Percentiles rank a stretch among this genome's conserved stretches.
Conservation (phyloP, 2,113 vertebrate genomes). For the Nycticebus coucang region DNA sequence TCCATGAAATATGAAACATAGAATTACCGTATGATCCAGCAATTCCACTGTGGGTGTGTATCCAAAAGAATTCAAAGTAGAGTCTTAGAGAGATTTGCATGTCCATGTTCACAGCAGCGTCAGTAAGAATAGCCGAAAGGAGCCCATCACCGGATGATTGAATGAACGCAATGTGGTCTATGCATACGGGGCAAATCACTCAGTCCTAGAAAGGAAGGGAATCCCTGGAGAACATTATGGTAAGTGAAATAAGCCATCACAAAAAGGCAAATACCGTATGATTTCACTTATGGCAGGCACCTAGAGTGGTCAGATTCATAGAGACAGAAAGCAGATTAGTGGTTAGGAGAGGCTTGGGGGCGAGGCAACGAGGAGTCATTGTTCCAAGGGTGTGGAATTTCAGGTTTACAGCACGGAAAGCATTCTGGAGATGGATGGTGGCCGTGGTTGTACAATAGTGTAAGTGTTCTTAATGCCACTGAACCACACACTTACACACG, state of each 20-base stretch:
- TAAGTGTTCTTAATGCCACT: not conserved
- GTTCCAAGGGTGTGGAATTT: not conserved
- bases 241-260: not conserved
- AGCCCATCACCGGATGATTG: not conserved
- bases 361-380: too few relatives aligned
- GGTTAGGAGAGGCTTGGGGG: not conserved
- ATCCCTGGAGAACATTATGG: not conserved
- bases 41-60: not conserved
- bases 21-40: not conserved
- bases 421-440: not conserved
- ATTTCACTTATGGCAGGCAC: not conserved
- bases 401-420: not conserved
- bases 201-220: not conserved
- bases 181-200: not conserved
- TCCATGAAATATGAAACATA: not conserved
- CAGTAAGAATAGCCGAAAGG: not conserved
- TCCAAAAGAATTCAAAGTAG: not conserved
- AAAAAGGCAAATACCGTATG: not conserved
- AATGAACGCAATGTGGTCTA: not conserved
- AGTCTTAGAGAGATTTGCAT: too few relatives aligned
- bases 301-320: not conserved
- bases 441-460: not conserved
- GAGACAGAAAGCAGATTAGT: not conserved
- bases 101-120: not conserved
- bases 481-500: not conserved